Evolutionary conservation across 53 echinoderm and acorn worm genomes (phyloP).

Genomic region (Patiria pectinifera): DNA sequence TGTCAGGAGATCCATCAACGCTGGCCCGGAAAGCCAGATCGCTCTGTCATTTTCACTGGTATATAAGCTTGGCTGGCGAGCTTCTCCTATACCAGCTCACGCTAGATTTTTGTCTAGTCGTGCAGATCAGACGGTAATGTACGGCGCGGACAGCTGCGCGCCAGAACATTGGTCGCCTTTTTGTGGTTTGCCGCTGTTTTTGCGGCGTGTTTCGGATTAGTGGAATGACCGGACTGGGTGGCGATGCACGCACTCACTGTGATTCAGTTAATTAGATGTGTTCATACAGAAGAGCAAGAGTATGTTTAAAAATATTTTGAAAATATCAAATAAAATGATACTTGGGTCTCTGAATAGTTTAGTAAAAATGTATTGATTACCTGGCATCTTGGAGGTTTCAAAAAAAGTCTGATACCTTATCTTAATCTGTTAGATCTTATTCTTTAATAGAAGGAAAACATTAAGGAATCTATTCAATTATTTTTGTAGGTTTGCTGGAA

Average conservation of each 20-base stretch:
- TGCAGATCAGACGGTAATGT: too few species aligned
- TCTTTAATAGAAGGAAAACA: too few species aligned
- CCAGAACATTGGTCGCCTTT: not conserved
- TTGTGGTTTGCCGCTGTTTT: not conserved
- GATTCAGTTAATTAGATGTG: not conserved
- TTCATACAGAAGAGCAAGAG: not conserved
- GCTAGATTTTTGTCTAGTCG: too few species aligned
- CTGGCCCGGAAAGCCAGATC: not conserved
- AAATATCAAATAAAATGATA: too few species aligned
- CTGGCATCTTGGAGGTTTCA: too few species aligned
- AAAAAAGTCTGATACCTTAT: too few species aligned
- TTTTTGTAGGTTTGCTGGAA: too few species aligned
- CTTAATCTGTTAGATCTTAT: too few species aligned
- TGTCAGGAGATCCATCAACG: constrained; percentile 42
- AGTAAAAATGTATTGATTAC: too few species aligned
- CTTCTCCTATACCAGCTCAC: too few species aligned
- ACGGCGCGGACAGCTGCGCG: not conserved
- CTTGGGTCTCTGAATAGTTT: too few species aligned
- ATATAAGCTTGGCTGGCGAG: not conserved
- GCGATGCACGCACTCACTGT: not conserved
- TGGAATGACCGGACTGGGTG: not conserved
- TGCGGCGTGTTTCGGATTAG: not conserved
- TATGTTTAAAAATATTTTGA: not conserved
- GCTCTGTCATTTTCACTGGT: not conserved
- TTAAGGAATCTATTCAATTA: too few species aligned